Conservation (phyloP, 2,113 vertebrate species). For the Cyphomyrus plagiostoma region DNA sequence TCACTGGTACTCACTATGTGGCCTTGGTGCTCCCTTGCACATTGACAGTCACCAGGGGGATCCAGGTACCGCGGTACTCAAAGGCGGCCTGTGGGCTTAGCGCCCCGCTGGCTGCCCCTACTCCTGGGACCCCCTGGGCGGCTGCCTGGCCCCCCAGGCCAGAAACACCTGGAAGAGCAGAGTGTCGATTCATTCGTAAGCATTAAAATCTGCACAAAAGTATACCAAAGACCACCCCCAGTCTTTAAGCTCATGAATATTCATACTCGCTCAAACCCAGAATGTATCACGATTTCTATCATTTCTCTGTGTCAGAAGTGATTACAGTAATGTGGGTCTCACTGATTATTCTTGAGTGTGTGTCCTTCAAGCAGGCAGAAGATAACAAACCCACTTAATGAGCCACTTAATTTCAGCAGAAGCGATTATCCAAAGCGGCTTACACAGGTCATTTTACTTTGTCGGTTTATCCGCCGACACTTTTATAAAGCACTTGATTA, state of each 20-base stretch:
- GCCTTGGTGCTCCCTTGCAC: slow-evolving; percentile 95
- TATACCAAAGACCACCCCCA: neutral
- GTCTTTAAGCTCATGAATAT: neutral
- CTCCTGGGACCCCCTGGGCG: slow-evolving; percentile 68
- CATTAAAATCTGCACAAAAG: neutral
- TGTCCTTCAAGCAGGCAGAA: neutral
- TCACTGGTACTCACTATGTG: slow-evolving; percentile 81
- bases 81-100: slow-evolving; percentile 87
- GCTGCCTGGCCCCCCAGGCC: slow-evolving; percentile 62
- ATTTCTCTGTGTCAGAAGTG: neutral
- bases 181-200: neutral
- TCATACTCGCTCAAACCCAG: neutral
- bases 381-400: neutral
- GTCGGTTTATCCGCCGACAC: neutral
- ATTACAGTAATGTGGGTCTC: neutral
- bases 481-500: neutral
- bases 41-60: slow-evolving; percentile 87
- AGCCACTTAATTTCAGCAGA: neutral
- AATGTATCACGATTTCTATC: neutral
- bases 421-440: neutral
- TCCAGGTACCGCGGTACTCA: slow-evolving; percentile 96
- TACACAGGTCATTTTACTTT: neutral
- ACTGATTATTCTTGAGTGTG: neutral
- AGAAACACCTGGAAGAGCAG: slow-evolving; percentile 45
- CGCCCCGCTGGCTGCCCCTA: slow-evolving; percentile 57